These are phyloP conservation scores for Hypomecis atomaria DNA, from an alignment of 2,888 invertebrate genomes.

Conservation along the genomic window DNA sequence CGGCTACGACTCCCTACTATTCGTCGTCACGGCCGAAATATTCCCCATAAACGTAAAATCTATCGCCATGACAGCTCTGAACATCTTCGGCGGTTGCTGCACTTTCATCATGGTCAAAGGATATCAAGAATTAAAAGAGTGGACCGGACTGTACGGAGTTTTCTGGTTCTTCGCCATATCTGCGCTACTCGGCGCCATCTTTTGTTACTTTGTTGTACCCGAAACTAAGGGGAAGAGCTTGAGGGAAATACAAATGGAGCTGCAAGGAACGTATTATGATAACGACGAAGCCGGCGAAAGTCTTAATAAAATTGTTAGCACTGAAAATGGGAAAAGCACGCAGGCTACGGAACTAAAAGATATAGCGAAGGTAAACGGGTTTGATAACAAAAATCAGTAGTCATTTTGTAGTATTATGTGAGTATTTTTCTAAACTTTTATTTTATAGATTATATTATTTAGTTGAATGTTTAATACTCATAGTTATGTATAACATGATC, in stretches of 20 bases:
- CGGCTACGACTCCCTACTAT: conserved; percentile 79
- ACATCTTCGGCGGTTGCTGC: conserved; percentile 75
- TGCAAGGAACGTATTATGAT: conserved; percentile 69
- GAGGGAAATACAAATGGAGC: conserved; percentile 79
- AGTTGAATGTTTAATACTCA: not conserved
- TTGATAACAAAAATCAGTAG: conserved; percentile 1
- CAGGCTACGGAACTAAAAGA: conserved; percentile 40
- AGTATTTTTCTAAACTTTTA: not conserved
- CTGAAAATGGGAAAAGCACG: conserved; percentile 26
- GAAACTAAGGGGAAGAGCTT: conserved; percentile 85
- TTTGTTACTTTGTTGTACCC: conserved; percentile 78
- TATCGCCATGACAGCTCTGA: conserved; percentile 77
- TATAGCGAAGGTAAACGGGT: conserved; percentile 14
- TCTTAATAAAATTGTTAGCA: conserved; percentile 36
- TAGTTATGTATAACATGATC: not conserved
- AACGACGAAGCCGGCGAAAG: conserved; percentile 47
- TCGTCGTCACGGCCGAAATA: conserved; percentile 82
- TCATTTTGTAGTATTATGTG: not conserved
- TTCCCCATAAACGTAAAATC: conserved; percentile 85
- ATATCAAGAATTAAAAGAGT: conserved; percentile 78
- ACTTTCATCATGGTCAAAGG: conserved; percentile 79
- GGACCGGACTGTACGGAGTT: conserved; percentile 75
- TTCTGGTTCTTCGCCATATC: conserved; percentile 79
- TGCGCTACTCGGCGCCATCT: conserved; percentile 75
- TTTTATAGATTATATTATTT: not conserved